Conservation (phyloP, 1,140 invertebrate species). For the Acromyrmex heyeri region DNA sequence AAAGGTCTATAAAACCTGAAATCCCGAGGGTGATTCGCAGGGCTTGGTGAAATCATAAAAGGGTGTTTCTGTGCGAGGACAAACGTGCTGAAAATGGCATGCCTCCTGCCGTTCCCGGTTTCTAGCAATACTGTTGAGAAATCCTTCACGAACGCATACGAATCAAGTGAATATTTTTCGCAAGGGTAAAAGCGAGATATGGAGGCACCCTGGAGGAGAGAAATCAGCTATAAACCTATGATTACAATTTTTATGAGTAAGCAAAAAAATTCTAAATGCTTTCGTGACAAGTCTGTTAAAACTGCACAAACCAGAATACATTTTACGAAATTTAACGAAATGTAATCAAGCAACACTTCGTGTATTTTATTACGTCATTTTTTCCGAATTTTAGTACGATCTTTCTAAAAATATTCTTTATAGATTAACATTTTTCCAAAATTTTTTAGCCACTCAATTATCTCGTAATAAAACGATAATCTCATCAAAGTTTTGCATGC, state of each 20-base stretch:
- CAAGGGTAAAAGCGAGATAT: conserved; percentile 54
- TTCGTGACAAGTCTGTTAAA: conserved; percentile 21
- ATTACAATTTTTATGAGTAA: conserved; percentile 43
- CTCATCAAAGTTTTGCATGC: not conserved
- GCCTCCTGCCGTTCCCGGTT: conserved; percentile 21
- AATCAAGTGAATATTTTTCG: conserved; percentile 65
- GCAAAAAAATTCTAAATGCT: conserved; percentile 7
- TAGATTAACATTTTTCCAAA: not conserved
- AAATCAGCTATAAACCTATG: conserved; percentile 34
- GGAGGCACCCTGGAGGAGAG: conserved; percentile 12
- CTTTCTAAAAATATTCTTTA: not conserved
- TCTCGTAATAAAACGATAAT: not conserved
- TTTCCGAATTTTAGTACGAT: not conserved
- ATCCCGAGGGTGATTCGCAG: conserved; percentile 72
- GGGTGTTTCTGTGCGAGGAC: conserved; percentile 72
- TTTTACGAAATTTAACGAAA: not conserved
- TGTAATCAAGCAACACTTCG: not conserved
- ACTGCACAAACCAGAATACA: not conserved
- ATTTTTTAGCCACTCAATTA: not conserved
- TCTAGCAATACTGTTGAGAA: conserved; percentile 39
- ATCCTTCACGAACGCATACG: conserved; percentile 46
- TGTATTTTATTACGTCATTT: not conserved
- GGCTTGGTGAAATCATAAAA: conserved; percentile 72
- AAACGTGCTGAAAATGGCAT: conserved; percentile 72
- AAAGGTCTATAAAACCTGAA: conserved; percentile 75